A percentile compares a stretch with the other conserved stretches of the same genome.
These are phyloP conservation scores for Dryas iulia DNA, from an alignment of 1,140 invertebrate genomes.

Conservation along the genomic window DNA sequence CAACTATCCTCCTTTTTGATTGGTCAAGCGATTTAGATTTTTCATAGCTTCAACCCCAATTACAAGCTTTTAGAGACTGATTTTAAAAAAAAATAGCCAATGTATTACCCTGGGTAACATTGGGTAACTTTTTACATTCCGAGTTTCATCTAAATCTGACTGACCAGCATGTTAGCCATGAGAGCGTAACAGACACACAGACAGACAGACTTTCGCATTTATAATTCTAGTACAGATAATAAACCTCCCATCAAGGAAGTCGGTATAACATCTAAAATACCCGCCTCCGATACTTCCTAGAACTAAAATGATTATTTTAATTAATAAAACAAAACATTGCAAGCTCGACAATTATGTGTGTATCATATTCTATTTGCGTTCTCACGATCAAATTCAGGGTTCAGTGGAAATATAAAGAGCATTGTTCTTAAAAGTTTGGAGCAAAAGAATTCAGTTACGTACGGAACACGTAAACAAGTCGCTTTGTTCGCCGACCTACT, in stretches of 20 bases:
- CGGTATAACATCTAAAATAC: neutral
- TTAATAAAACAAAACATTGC: neutral
- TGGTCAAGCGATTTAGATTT: no score
- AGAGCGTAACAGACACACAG: no score
- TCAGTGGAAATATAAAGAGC: constrained; percentile 57
- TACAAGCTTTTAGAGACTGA: no score
- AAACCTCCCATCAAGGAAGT: neutral
- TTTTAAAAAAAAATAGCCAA: no score
- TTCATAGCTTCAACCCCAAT: no score
- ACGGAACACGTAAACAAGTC: constrained; percentile 42
- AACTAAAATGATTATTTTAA: neutral
- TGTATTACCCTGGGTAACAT: no score
- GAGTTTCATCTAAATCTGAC: no score
- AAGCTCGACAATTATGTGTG: constrained; percentile 6
- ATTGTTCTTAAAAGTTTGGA: constrained; percentile 47
- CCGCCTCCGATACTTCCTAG: neutral
- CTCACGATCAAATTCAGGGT: constrained; percentile 62
- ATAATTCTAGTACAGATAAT: neutral
- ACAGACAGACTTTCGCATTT: neutral
- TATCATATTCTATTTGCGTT: constrained; percentile 44
- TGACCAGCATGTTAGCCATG: no score
- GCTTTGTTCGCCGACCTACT: constrained; percentile 53
- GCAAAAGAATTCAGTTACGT: constrained; percentile 47
- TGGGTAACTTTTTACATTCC: no score
- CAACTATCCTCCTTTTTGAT: no score